phyloP scores from a whole-genome alignment of 2,113 vertebrate species.

The Osmerus eperlanus region DNA sequence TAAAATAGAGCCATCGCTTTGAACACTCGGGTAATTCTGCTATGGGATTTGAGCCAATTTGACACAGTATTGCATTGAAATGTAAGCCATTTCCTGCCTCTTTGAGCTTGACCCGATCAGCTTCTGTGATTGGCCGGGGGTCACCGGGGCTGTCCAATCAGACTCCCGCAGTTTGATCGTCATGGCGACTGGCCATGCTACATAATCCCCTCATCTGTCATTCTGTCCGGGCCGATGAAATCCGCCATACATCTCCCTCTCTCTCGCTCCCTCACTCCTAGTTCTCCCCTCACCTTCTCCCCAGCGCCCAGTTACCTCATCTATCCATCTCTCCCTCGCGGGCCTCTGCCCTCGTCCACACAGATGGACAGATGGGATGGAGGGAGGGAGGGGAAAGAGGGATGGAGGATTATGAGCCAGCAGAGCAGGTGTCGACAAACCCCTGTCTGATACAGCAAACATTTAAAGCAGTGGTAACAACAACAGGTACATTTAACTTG shows the following conservation, averaged over 20 bases:
- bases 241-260: constrained; percentile 60
- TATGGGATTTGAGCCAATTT: constrained; percentile 24
- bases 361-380: constrained; percentile 49
- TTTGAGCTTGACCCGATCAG: constrained; percentile 35
- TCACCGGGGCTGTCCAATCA: constrained; percentile 34
- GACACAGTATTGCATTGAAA: constrained; percentile 41
- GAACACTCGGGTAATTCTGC: constrained; percentile 12
- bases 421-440: neutral
- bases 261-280: constrained; percentile 7
- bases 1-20: constrained; percentile 17
- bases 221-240: constrained; percentile 58
- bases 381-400: neutral
- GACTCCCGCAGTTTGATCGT: constrained; percentile 59
- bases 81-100: constrained; percentile 34
- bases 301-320: constrained; percentile 38
- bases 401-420: too few relatives aligned
- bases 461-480: too few relatives aligned
- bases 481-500: too few relatives aligned
- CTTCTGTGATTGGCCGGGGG: constrained; percentile 35
- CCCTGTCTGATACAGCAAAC: too few relatives aligned
- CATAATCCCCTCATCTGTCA: constrained; percentile 68
- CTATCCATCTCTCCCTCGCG: constrained; percentile 55
- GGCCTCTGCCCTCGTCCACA: constrained; percentile 29
- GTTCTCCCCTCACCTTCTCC: constrained; percentile 26
- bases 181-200: constrained; percentile 55